Evolutionary conservation across 92 coral and sea anemone genomes (phyloP).

Genomic region (Umimayanthus chanpuru): DNA sequence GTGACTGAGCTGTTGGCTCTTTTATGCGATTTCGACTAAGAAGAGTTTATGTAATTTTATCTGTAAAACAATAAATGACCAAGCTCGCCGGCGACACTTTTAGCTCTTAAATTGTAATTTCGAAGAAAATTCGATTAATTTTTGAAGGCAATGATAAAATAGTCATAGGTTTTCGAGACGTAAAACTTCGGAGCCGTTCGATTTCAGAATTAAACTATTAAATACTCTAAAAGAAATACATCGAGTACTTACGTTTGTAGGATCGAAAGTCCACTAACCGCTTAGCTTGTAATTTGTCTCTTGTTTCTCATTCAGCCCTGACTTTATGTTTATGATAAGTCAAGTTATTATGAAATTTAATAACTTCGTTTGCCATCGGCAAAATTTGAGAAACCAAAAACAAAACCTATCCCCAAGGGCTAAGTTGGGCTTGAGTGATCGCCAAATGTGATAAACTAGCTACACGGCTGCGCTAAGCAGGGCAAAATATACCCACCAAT

Average conservation of each 20-base stretch:
- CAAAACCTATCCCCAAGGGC: background rate
- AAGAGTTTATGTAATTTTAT: background rate
- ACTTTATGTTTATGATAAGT: background rate
- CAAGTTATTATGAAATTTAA: background rate
- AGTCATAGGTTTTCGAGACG: background rate
- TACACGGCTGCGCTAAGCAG: background rate
- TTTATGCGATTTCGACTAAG: background rate
- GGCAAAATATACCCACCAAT: slow-evolving; percentile 4
- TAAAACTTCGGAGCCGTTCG: background rate
- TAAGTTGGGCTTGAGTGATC: background rate
- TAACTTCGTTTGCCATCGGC: background rate
- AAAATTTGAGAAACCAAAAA: background rate
- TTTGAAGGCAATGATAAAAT: background rate
- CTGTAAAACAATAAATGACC: background rate
- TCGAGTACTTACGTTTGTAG: background rate
- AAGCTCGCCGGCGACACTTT: background rate
- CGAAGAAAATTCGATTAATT: background rate
- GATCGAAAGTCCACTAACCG: background rate
- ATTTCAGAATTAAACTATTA: background rate
- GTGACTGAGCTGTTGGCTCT: background rate
- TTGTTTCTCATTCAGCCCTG: background rate
- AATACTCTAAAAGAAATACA: background rate
- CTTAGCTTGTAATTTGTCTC: background rate
- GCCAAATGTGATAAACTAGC: background rate
- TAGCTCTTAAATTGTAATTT: background rate